Conservation (phyloP, 2,113 vertebrate genomes). For the Carassius carassius region DNA sequence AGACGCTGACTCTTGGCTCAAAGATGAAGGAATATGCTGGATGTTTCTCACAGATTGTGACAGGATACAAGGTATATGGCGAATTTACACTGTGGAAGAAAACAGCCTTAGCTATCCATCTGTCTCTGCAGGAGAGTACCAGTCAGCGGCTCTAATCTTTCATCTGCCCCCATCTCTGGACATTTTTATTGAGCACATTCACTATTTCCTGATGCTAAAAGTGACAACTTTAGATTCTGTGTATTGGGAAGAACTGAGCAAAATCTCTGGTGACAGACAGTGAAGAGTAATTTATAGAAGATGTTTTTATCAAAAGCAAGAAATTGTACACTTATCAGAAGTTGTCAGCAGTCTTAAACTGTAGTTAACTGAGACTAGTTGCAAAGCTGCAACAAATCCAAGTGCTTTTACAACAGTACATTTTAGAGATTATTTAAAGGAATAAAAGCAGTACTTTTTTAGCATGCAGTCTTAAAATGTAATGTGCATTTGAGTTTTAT, state of each 20-base stretch:
- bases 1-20: background rate
- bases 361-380: background rate
- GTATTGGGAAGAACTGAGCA: background rate
- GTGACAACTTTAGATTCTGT: constrained; percentile 13
- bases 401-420: too few relatives aligned
- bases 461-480: too few relatives aligned
- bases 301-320: background rate
- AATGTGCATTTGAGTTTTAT: too few relatives aligned
- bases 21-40: constrained; percentile 22
- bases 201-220: background rate
- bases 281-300: background rate
- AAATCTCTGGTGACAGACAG: background rate
- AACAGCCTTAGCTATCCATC: background rate
- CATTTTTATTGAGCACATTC: background rate
- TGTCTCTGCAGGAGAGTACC: background rate
- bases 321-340: background rate
- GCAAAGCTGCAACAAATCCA: too few relatives aligned
- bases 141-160: background rate
- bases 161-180: background rate
- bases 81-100: background rate
- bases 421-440: too few relatives aligned
- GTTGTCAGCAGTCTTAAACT: background rate
- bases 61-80: constrained; percentile 40
- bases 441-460: too few relatives aligned
- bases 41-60: constrained; percentile 24